Percentiles rank a stretch among this genome's conserved stretches.
Conservation (phyloP, 1,140 invertebrate genomes). For the Temnothorax nylanderi region DNA sequence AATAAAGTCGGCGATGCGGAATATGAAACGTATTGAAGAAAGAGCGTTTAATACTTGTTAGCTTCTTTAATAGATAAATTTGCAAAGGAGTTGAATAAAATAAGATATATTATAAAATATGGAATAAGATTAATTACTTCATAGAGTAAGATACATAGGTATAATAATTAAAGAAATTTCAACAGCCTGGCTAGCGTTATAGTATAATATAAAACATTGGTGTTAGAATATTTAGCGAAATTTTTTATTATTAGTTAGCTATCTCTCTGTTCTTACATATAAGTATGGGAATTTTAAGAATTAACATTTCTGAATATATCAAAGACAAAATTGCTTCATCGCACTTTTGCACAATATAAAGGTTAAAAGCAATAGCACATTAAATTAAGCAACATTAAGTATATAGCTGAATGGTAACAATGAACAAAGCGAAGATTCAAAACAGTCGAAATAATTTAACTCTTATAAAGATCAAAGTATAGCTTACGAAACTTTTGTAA, state of each 20-base stretch:
- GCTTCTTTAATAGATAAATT: not conserved
- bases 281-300: not conserved
- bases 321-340: conserved; percentile 3
- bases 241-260: not conserved
- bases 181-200: not conserved
- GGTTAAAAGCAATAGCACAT: not conserved
- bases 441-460: conserved; percentile 76
- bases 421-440: conserved; percentile 50
- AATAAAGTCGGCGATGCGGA: not conserved
- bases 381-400: conserved; percentile 53
- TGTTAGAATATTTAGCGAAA: not conserved
- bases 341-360: not conserved
- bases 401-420: conserved; percentile 66
- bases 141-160: not conserved
- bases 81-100: not conserved
- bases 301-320: not conserved
- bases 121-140: not conserved
- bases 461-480: conserved; percentile 82
- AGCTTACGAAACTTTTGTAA: conserved; percentile 81
- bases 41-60: not conserved
- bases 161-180: not conserved
- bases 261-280: not conserved
- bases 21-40: not conserved
- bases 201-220: not conserved
- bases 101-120: not conserved